A percentile compares a stretch with the other conserved stretches of the same genome.
phyloP scores from a whole-genome alignment of 2,888 invertebrate genomes.

The Opisthograptis luteolata region DNA sequence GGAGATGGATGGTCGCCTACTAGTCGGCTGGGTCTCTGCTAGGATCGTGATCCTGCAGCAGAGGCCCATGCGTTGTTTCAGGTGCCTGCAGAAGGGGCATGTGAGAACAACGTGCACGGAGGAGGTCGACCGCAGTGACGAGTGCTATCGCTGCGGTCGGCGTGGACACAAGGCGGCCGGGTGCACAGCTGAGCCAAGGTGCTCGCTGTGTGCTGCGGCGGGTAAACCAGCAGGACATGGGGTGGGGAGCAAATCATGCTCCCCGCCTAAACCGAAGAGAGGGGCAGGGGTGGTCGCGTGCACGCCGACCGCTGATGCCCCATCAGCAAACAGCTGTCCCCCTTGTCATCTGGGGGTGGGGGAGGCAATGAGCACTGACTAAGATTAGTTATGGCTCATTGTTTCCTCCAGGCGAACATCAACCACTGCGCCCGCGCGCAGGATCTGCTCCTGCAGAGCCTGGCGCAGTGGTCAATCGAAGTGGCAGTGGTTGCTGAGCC shows the following conservation, averaged over 20 bases:
- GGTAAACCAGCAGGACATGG: neutral
- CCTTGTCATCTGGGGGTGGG: neutral
- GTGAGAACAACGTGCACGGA: neutral
- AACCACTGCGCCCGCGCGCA: slow-evolving; percentile 33
- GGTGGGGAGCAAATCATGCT: slow-evolving; percentile 2
- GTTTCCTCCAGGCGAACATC: slow-evolving; percentile 25
- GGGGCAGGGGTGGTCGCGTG: neutral
- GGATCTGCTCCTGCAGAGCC: slow-evolving; percentile 24
- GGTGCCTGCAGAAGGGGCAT: neutral
- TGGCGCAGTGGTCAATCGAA: slow-evolving; percentile 29
- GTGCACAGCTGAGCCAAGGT: neutral
- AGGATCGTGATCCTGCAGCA: neutral
- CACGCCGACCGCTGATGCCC: neutral
- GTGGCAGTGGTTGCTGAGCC: slow-evolving; percentile 33
- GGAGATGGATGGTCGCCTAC: neutral
- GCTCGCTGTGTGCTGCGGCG: slow-evolving; percentile 1
- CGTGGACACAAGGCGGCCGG: neutral
- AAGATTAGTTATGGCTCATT: neutral
- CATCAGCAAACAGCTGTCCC: neutral
- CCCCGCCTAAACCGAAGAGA: neutral
- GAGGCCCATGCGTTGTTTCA: neutral
- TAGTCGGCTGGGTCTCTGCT: neutral
- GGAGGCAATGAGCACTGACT: neutral
- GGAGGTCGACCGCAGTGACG: neutral
- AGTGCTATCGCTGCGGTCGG: slow-evolving; percentile 1